phyloP scores from a whole-genome alignment of 2,797 vertebrate genomes.

The Thaleichthys pacificus region DNA sequence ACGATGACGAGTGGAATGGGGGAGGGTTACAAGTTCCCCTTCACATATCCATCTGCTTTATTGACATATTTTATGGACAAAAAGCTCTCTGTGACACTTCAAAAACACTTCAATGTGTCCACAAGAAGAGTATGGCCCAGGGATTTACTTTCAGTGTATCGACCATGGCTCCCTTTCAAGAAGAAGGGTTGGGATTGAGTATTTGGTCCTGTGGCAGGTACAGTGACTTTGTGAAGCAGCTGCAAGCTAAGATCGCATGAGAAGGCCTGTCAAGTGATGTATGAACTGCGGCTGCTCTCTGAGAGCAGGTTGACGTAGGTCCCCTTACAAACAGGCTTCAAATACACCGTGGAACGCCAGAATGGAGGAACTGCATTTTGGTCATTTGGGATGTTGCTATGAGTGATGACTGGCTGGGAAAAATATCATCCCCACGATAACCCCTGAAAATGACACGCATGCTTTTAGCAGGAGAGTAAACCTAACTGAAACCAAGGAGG shows the following conservation, averaged over 20 bases:
- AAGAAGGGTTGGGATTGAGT: background rate
- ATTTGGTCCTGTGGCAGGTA: background rate
- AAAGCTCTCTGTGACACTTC: background rate
- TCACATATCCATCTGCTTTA: background rate
- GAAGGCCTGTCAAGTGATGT: conserved; percentile 6
- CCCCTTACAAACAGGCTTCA: conserved; percentile 18
- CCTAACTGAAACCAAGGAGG: no score
- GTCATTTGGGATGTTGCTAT: background rate
- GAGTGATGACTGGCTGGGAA: background rate
- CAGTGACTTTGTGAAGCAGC: background rate
- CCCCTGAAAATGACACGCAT: background rate
- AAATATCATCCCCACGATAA: background rate
- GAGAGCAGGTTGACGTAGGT: conserved; percentile 10
- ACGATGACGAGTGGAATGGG: background rate
- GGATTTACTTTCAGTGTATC: no score
- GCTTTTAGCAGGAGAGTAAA: no score
- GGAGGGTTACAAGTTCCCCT: background rate
- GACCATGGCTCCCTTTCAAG: background rate
- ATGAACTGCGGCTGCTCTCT: conserved; percentile 21
- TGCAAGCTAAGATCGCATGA: conserved; percentile 7
- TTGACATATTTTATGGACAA: background rate
- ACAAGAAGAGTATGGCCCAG: no score
- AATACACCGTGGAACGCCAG: conserved; percentile 5
- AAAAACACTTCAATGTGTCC: background rate
- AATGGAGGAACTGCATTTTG: conserved; percentile 3